phyloP scores from a whole-genome alignment of 1,140 invertebrate species.

The Pinna nobilis region DNA sequence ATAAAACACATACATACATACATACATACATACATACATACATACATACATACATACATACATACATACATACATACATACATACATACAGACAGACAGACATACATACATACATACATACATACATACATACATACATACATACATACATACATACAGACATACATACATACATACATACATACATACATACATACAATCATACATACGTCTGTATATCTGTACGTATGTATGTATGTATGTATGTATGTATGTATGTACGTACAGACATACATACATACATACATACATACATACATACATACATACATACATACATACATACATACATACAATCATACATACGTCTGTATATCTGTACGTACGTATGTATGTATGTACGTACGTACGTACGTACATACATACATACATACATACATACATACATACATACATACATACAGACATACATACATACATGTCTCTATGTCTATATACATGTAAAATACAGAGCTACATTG shows the following conservation, averaged over 20 bases:
- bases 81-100: no score
- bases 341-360: neutral
- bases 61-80: slow-evolving; percentile 19
- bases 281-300: neutral
- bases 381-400: slow-evolving; percentile 1
- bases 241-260: slow-evolving; percentile 1
- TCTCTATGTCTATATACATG: no score
- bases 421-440: neutral
- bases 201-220: no score
- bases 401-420: slow-evolving; percentile 5
- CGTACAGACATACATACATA: no score
- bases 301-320: neutral
- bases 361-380: slow-evolving; percentile 1
- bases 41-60: slow-evolving; percentile 15
- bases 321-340: no score
- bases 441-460: no score
- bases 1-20: slow-evolving; percentile 17
- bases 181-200: no score
- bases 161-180: no score
- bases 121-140: slow-evolving; percentile 6
- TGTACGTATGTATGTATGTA: slow-evolving; percentile 1
- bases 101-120: no score
- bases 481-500: no score
- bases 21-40: slow-evolving; percentile 25
- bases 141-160: no score